Percentiles rank a stretch among this genome's conserved stretches.
Conservation (phyloP, 2,888 invertebrate species). For the Acrobasis repandana region DNA sequence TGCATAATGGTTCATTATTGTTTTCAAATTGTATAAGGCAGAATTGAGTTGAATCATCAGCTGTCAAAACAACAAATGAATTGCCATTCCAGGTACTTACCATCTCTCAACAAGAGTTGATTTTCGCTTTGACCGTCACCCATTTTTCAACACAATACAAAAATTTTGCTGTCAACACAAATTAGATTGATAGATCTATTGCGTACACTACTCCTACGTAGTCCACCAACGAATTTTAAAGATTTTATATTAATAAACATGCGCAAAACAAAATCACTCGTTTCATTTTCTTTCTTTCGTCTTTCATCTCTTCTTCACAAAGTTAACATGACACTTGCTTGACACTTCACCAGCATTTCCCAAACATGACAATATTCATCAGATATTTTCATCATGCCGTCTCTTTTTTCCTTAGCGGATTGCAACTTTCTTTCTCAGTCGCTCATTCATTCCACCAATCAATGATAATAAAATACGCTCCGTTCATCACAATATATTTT, state of each 20-base stretch:
- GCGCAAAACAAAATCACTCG: conserved; percentile 16
- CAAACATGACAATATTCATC: not conserved
- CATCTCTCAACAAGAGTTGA: conserved; percentile 82
- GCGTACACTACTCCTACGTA: not conserved
- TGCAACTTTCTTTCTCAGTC: not conserved
- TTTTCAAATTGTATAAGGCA: conserved; percentile 34
- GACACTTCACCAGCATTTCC: not conserved
- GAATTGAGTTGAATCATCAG: conserved; percentile 74
- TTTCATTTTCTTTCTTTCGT: conserved; percentile 8
- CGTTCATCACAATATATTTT: not conserved
- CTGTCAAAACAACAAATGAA: conserved; percentile 64
- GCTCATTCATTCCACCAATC: not conserved
- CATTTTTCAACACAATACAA: conserved; percentile 64
- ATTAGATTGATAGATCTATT: conserved; percentile 14
- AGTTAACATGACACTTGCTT: conserved; percentile 1
- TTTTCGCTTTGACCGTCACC: conserved; percentile 86
- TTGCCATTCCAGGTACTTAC: conserved; percentile 52
- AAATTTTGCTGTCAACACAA: conserved; percentile 22
- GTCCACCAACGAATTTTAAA: not conserved
- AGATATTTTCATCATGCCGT: not conserved
- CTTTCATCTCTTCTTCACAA: not conserved
- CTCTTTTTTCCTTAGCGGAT: not conserved
- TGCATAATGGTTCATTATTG: not conserved
- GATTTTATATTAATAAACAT: not conserved
- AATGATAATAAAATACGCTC: not conserved